A percentile compares a stretch with the other conserved stretches of the same genome.
Evolutionary conservation across 2,797 vertebrate species (phyloP).

Genomic region (Tiaroga cobitis): DNA sequence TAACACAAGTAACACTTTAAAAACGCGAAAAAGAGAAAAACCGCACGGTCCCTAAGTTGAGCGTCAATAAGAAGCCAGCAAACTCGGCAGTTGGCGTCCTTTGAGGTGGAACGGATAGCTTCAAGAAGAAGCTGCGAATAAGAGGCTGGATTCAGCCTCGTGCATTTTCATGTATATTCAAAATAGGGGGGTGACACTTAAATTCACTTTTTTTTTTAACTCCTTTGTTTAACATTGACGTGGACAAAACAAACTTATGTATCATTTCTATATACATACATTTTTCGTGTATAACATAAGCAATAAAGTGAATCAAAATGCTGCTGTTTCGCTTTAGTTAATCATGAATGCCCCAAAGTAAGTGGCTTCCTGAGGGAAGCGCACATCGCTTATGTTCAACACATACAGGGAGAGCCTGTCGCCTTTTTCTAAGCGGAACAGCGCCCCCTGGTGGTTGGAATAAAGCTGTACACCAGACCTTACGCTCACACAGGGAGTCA

Average conservation of each 20-base stretch:
- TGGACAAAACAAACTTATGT: background rate
- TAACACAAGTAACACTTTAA: no score
- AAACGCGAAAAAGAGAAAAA: no score
- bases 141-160: no score
- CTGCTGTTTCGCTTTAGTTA: constrained; percentile 33
- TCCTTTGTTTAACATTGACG: background rate
- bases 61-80: no score
- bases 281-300: background rate
- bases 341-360: constrained; percentile 65
- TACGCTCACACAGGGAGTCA: constrained; percentile 13
- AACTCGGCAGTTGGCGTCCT: no score
- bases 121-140: no score
- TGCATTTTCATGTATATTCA: no score
- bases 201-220: no score
- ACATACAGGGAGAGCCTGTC: constrained; percentile 58
- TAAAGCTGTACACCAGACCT: constrained; percentile 36
- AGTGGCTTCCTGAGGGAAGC: constrained; percentile 55
- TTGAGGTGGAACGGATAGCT: no score
- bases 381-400: constrained; percentile 47
- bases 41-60: no score
- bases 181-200: no score
- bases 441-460: constrained; percentile 63
- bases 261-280: background rate
- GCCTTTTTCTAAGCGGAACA: constrained; percentile 56
- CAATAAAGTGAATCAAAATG: background rate